Evolutionary conservation across 2,888 invertebrate genomes (phyloP).

Genomic region (Sialis lutaria): DNA sequence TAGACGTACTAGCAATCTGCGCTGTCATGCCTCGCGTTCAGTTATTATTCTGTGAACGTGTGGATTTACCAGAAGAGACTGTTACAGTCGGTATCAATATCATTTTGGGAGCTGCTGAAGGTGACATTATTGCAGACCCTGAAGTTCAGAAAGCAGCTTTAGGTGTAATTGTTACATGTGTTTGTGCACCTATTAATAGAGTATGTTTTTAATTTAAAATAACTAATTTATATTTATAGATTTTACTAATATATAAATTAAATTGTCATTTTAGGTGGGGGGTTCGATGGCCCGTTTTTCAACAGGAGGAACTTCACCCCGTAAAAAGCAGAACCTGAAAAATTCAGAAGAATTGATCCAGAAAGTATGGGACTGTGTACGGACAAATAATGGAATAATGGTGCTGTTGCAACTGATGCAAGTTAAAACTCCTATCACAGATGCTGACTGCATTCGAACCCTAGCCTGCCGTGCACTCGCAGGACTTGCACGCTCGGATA

Average conservation of each 20-base stretch:
- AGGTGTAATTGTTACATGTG: slow-evolving; percentile 81
- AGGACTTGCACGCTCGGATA: slow-evolving; percentile 85
- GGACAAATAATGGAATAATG: slow-evolving; percentile 94
- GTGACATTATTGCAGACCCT: slow-evolving; percentile 76
- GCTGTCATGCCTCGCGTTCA: slow-evolving; percentile 74
- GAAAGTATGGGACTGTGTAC: slow-evolving; percentile 86
- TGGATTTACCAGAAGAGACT: slow-evolving; percentile 61
- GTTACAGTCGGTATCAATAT: slow-evolving; percentile 63
- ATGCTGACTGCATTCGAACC: slow-evolving; percentile 88
- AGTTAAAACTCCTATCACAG: slow-evolving; percentile 86
- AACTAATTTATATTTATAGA: background rate
- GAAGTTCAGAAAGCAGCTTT: slow-evolving; percentile 87
- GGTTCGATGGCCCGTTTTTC: slow-evolving; percentile 31
- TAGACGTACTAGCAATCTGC: slow-evolving; percentile 82
- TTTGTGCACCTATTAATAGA: slow-evolving; percentile 75
- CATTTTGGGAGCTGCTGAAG: slow-evolving; percentile 73
- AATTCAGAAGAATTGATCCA: slow-evolving; percentile 74
- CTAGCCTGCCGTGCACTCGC: slow-evolving; percentile 85
- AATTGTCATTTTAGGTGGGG: slow-evolving; percentile 24
- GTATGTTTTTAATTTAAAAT: slow-evolving; percentile 27
- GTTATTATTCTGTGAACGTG: slow-evolving; percentile 51
- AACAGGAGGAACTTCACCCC: slow-evolving; percentile 29
- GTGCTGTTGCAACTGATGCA: slow-evolving; percentile 76
- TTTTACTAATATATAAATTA: background rate
- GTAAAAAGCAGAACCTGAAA: slow-evolving; percentile 43